Evolutionary conservation across 2,797 vertebrate genomes (phyloP).

Genomic region (Sebastes baramenuke): DNA sequence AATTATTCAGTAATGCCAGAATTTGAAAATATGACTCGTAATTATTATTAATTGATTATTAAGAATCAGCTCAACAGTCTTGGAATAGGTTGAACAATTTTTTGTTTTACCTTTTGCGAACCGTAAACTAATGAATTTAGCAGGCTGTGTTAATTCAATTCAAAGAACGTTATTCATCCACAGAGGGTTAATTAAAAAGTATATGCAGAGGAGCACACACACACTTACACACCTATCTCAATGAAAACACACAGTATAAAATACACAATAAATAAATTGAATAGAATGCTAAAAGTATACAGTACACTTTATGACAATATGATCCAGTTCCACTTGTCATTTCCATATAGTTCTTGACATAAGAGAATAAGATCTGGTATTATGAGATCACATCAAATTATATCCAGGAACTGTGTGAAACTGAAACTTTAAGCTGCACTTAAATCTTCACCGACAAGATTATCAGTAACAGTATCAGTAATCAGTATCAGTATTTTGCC

Average conservation of each 20-base stretch:
- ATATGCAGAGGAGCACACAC: background rate
- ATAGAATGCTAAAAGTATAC: too few species aligned
- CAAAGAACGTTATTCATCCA: background rate
- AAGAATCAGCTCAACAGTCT: background rate
- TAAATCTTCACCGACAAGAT: background rate
- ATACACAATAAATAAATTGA: rapidly evolving
- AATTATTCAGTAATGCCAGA: background rate
- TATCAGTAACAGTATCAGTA: too few species aligned
- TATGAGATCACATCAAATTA: background rate
- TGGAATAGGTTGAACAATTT: background rate
- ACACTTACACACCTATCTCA: background rate
- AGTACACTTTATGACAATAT: background rate
- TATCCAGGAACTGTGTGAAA: background rate
- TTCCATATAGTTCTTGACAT: conserved; percentile 3
- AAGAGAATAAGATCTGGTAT: background rate
- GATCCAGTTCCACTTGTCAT: background rate
- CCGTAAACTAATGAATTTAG: background rate
- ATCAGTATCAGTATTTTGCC: too few species aligned
- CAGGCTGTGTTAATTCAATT: background rate
- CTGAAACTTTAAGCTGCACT: background rate
- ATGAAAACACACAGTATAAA: background rate
- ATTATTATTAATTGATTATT: background rate
- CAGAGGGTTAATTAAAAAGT: background rate
- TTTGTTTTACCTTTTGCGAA: background rate
- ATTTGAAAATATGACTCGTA: background rate